phyloP scores from a whole-genome alignment of 2,888 invertebrate genomes.

The Notodonta dromedarius region DNA sequence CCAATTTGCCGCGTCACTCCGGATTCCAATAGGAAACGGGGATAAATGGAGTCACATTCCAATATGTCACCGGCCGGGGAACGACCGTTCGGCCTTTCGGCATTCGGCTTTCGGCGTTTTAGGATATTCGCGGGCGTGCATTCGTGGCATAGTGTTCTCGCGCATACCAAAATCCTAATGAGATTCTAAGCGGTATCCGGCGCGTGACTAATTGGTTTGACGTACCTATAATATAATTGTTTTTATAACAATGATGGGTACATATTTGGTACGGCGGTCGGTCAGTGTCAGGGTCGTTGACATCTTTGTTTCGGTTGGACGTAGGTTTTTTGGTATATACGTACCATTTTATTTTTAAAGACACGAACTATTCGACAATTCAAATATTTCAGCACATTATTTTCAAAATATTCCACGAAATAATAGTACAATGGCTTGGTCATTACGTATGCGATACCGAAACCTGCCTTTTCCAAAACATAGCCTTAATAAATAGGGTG shows the following conservation, averaged over 20 bases:
- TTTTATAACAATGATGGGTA: constrained; percentile 34
- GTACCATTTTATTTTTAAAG: neutral
- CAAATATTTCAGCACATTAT: neutral
- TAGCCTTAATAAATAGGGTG: constrained; percentile 70
- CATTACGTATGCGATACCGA: constrained; percentile 43
- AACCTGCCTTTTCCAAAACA: constrained; percentile 56
- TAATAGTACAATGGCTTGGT: neutral
- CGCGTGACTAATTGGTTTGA: constrained; percentile 49
- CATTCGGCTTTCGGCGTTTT: constrained; percentile 70
- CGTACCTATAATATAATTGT: constrained; percentile 33
- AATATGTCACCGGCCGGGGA: constrained; percentile 80
- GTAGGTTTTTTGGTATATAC: neutral
- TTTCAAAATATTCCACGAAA: neutral
- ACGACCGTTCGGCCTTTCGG: constrained; percentile 75
- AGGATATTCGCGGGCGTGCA: constrained; percentile 64
- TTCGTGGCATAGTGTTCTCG: constrained; percentile 65
- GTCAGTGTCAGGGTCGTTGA: constrained; percentile 29
- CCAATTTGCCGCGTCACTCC: constrained; percentile 83
- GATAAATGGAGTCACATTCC: constrained; percentile 84
- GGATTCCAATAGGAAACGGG: constrained; percentile 83
- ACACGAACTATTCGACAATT: neutral
- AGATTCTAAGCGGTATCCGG: constrained; percentile 67
- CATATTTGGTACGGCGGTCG: constrained; percentile 29
- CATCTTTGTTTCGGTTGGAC: constrained; percentile 17
- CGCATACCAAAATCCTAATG: constrained; percentile 70